Conservation (phyloP, 1,140 invertebrate genomes). For the Neodiprion fabricii region DNA sequence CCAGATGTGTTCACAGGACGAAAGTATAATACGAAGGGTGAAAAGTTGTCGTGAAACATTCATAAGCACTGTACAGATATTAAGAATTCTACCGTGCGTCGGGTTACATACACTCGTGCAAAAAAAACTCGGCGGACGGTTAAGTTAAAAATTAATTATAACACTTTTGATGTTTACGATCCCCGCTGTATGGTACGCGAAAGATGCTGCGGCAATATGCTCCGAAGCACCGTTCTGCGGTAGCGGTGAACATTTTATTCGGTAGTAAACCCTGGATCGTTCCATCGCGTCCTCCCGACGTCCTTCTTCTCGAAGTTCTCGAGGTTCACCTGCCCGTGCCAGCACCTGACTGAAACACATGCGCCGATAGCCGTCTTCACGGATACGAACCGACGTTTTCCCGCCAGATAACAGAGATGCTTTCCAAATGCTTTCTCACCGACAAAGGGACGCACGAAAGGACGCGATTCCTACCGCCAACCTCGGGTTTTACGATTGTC, state of each 20-base stretch:
- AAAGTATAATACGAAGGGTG: no score
- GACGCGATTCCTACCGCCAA: no score
- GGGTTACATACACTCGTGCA: no score
- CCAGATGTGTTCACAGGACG: no score
- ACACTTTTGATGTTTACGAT: neutral
- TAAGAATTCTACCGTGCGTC: no score
- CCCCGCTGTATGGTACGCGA: neutral
- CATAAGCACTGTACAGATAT: no score
- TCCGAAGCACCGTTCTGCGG: neutral
- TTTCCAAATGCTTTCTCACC: conserved; percentile 34
- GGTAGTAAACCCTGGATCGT: neutral
- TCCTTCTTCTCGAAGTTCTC: neutral
- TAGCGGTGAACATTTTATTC: neutral
- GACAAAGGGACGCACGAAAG: conserved; percentile 33
- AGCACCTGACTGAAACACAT: no score
- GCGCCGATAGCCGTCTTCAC: no score
- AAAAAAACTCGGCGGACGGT: no score
- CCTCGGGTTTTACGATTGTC: conserved; percentile 41
- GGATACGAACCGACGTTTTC: no score
- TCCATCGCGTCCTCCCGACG: neutral
- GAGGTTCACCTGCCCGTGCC: no score
- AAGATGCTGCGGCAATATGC: neutral
- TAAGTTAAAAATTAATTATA: neutral
- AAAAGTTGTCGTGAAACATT: no score
- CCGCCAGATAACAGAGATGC: conserved; percentile 14